Evolutionary conservation across 2,888 invertebrate species (phyloP).

Genomic region (Hanleya hanleyi): DNA sequence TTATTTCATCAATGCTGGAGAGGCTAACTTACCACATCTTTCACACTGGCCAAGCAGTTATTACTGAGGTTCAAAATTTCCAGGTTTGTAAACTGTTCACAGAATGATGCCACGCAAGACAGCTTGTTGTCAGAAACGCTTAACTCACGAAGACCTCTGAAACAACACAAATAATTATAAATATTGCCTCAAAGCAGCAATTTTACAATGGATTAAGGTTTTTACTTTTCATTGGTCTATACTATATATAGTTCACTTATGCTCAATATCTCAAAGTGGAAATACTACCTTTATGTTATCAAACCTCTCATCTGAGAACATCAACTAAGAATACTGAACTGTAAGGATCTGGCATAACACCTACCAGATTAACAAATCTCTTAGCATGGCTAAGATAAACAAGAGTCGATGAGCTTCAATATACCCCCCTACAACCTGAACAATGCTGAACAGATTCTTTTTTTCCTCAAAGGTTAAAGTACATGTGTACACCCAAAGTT

Average conservation of each 20-base stretch:
- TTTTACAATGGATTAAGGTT: too few species aligned
- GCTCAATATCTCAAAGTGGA: neutral
- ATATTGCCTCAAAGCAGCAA: too few species aligned
- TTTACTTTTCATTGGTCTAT: too few species aligned
- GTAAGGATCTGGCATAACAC: too few species aligned
- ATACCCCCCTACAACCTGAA: neutral
- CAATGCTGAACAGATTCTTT: too few species aligned
- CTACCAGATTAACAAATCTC: neutral
- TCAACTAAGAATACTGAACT: too few species aligned
- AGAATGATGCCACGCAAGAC: neutral
- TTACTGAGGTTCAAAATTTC: neutral
- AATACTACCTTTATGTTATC: neutral
- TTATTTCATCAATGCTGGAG: too few species aligned
- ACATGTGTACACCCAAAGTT: too few species aligned
- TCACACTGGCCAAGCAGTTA: neutral
- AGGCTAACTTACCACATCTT: conserved; percentile 2
- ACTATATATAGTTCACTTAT: neutral
- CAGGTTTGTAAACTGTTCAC: conserved; percentile 1
- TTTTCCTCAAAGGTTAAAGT: too few species aligned
- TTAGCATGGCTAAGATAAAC: neutral
- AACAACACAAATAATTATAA: neutral
- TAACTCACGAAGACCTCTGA: neutral
- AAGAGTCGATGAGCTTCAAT: neutral
- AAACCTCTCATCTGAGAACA: neutral
- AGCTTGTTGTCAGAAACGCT: neutral